Conservation (phyloP, 2,797 vertebrate species). For the Sternotherus odoratus region DNA sequence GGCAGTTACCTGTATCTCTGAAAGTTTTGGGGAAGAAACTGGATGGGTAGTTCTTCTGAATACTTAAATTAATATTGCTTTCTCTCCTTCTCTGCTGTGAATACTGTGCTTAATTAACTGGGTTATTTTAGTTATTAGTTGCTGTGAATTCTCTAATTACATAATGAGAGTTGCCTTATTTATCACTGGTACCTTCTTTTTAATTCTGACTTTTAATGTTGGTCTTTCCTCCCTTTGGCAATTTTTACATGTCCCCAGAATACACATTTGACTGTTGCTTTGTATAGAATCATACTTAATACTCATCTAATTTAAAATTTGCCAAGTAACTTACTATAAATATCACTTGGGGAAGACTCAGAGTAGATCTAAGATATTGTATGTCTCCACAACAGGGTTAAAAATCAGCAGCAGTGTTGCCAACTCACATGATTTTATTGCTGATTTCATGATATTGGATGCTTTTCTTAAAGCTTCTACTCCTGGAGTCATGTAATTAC, state of each 20-base stretch:
- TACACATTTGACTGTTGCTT: not conserved
- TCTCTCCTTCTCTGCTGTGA: not conserved
- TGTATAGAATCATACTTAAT: not conserved
- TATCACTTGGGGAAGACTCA: not conserved
- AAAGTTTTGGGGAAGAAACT: not conserved
- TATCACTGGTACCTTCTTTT: fast-evolving
- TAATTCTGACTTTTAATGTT: not conserved
- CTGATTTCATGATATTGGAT: not conserved
- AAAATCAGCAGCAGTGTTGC: not conserved
- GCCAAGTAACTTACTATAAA: not conserved
- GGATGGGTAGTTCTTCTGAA: not conserved
- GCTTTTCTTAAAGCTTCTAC: not conserved
- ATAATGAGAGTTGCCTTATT: not conserved
- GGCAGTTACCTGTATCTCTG: not conserved
- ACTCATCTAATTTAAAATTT: not conserved
- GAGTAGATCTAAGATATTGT: not conserved
- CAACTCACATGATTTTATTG: not conserved
- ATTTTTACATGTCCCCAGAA: not conserved
- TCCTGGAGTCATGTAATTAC: not conserved
- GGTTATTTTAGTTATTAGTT: not conserved
- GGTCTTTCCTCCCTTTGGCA: not conserved
- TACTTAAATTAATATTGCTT: not conserved
- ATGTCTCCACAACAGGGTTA: not conserved
- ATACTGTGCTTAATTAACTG: not conserved
- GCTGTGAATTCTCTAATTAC: not conserved